Evolutionary conservation across 2,888 invertebrate species (phyloP).

Genomic region (Eilema sororculum): DNA sequence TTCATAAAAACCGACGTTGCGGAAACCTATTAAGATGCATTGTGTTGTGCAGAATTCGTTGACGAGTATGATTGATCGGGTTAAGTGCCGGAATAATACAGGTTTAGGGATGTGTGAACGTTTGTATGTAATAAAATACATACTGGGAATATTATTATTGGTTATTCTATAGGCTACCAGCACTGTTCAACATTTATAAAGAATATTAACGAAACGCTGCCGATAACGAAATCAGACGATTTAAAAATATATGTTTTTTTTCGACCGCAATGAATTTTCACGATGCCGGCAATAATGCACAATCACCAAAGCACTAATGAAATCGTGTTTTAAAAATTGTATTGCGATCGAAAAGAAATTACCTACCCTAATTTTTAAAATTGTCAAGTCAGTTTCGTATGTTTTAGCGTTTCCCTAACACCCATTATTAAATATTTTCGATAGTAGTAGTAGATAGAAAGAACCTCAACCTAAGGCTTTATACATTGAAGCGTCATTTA

Average conservation of each 20-base stretch:
- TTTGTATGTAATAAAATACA: constrained; percentile 17
- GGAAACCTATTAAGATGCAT: constrained; percentile 57
- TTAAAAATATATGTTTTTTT: too few relatives aligned
- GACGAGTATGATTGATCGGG: constrained; percentile 52
- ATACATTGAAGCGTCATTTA: neutral
- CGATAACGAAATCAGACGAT: too few relatives aligned
- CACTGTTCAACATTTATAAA: neutral
- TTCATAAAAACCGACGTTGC: constrained; percentile 54
- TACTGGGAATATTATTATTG: constrained; percentile 3
- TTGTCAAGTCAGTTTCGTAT: too few relatives aligned
- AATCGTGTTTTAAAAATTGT: too few relatives aligned
- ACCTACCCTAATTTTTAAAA: too few relatives aligned
- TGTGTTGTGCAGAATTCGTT: constrained; percentile 50
- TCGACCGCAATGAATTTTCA: too few relatives aligned
- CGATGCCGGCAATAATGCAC: too few relatives aligned
- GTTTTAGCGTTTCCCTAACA: too few relatives aligned
- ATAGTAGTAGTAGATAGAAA: too few relatives aligned
- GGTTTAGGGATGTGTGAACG: constrained; percentile 38
- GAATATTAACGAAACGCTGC: neutral
- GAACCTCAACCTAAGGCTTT: neutral
- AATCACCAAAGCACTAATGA: too few relatives aligned
- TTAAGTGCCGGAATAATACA: constrained; percentile 24
- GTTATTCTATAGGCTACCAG: neutral
- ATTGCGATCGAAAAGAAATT: too few relatives aligned
- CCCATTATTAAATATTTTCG: too few relatives aligned